Evolutionary conservation across 2,797 vertebrate species (phyloP).

Genomic region (Gambusia yucatana): DNA sequence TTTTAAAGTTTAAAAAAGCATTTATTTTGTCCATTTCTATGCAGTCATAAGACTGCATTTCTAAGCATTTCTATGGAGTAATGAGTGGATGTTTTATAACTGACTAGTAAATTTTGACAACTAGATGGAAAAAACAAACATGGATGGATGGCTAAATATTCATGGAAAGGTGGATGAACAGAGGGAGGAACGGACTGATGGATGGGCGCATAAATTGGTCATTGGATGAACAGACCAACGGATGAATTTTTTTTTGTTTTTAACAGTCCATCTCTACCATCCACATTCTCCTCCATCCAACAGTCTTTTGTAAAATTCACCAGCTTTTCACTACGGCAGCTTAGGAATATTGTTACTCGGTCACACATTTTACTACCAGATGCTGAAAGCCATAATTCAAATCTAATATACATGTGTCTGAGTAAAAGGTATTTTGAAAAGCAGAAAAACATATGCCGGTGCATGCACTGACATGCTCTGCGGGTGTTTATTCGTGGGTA

Average conservation of each 20-base stretch:
- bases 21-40: neutral
- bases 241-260: neutral
- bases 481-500: conserved; percentile 71
- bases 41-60: too few relatives aligned
- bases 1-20: neutral
- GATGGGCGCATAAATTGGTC: neutral
- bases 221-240: neutral
- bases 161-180: too few relatives aligned
- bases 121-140: too few relatives aligned
- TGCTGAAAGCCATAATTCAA: conserved; percentile 71
- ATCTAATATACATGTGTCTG: conserved; percentile 45
- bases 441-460: conserved; percentile 66
- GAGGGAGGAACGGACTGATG: neutral
- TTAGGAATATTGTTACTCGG: conserved; percentile 70
- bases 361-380: conserved; percentile 76
- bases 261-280: neutral
- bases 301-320: neutral
- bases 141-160: too few relatives aligned
- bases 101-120: too few relatives aligned
- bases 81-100: too few relatives aligned
- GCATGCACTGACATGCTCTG: conserved; percentile 47
- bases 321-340: conserved; percentile 57
- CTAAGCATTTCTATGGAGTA: too few relatives aligned
- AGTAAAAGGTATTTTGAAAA: conserved; percentile 66
- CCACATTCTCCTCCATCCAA: neutral